Evolutionary conservation across 2,113 vertebrate genomes (phyloP).

Genomic region (Myanophis thanlyinensis): DNA sequence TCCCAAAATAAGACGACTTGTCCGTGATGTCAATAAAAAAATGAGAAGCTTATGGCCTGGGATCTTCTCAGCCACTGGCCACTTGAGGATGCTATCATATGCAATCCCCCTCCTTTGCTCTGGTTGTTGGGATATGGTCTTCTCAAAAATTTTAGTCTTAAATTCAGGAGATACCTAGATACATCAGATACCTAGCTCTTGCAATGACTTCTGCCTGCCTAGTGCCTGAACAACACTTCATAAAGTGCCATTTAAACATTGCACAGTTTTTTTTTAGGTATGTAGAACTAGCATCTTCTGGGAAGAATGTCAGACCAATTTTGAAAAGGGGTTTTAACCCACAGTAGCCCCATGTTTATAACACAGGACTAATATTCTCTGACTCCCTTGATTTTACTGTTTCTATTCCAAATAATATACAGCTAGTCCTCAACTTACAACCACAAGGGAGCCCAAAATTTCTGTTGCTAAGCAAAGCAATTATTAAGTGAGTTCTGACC

Average conservation of each 20-base stretch:
- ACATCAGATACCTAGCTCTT: not conserved
- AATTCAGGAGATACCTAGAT: too few species aligned
- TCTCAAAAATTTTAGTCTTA: not conserved
- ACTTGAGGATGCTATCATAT: not conserved
- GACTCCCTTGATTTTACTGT: not conserved
- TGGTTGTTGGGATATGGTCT: not conserved
- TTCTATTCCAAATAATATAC: not conserved
- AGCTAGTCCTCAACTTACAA: not conserved
- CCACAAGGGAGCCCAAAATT: not conserved
- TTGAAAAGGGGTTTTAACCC: not conserved
- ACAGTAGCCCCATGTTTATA: not conserved
- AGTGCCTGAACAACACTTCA: not conserved
- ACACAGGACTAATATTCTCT: not conserved
- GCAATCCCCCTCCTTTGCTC: not conserved
- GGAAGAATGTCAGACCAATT: not conserved
- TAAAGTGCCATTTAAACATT: not conserved
- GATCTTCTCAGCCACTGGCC: not conserved
- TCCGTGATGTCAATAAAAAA: not conserved
- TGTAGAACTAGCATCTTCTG: not conserved
- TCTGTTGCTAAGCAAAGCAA: not conserved
- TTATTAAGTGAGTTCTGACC: not conserved
- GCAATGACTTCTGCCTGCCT: not conserved
- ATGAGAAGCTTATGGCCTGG: not conserved
- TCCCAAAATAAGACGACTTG: not conserved
- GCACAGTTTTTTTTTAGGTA: not conserved